Percentiles rank a stretch among this genome's conserved stretches.
These are phyloP conservation scores for zebrafish (Danio rerio) DNA, from an alignment of 2,113 vertebrate species.

Conservation along the genomic window GRCz12tu NC_133176.1:24904001-24904500, in stretches of 20 bases:
- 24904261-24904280: no score
- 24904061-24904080: neutral
- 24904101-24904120: neutral
- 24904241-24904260: no score
- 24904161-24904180: no score
- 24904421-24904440: neutral
- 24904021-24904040: neutral
- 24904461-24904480: neutral
- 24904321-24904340: no score
- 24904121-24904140: neutral
- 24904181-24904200: no score
- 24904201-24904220: no score
- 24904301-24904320: no score
- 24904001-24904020: neutral
- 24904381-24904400: neutral
- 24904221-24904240: no score
- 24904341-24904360: no score
- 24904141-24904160: neutral
- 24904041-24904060: neutral
- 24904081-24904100: neutral
- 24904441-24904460: neutral
- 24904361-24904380: no score
- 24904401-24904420: neutral
- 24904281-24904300: no score
- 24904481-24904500: neutral